These are phyloP conservation scores for Mugil cephalus DNA, from an alignment of 2,113 vertebrate species.

Conservation along the genomic window DNA sequence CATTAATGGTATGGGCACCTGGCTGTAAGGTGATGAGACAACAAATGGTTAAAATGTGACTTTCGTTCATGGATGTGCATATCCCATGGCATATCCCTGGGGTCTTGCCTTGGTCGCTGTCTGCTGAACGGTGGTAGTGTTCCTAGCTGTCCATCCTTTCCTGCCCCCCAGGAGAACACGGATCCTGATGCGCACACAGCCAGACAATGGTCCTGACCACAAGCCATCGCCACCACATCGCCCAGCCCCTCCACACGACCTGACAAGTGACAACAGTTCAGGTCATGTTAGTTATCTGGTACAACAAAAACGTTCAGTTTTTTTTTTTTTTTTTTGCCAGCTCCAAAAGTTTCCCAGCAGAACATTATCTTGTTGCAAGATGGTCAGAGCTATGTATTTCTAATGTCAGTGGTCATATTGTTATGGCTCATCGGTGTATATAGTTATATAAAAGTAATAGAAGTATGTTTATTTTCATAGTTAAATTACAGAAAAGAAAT, in stretches of 20 bases:
- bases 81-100: neutral
- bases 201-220: conserved; percentile 93
- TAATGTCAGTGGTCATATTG: too few species aligned
- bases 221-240: conserved; percentile 86
- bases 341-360: too few species aligned
- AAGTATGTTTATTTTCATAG: too few species aligned
- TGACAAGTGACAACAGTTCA: conserved; percentile 1
- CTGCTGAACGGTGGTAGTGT: conserved; percentile 74
- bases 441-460: too few species aligned
- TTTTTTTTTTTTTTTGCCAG: too few species aligned
- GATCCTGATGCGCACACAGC: conserved; percentile 90
- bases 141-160: conserved; percentile 91
- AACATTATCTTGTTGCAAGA: too few species aligned
- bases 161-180: conserved; percentile 93
- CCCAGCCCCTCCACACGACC: conserved; percentile 61
- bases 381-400: too few species aligned
- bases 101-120: conserved; percentile 86
- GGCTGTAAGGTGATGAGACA: conserved; percentile 75
- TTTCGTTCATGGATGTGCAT: too few species aligned
- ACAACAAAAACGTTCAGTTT: too few species aligned
- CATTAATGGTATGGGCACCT: conserved; percentile 86
- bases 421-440: too few species aligned
- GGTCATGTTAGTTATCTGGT: too few species aligned
- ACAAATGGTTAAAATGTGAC: neutral
- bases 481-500: too few species aligned